A percentile compares a stretch with the other conserved stretches of the same genome.
Conservation (phyloP, 2,113 vertebrate genomes). For the Orycteropus afer region DNA sequence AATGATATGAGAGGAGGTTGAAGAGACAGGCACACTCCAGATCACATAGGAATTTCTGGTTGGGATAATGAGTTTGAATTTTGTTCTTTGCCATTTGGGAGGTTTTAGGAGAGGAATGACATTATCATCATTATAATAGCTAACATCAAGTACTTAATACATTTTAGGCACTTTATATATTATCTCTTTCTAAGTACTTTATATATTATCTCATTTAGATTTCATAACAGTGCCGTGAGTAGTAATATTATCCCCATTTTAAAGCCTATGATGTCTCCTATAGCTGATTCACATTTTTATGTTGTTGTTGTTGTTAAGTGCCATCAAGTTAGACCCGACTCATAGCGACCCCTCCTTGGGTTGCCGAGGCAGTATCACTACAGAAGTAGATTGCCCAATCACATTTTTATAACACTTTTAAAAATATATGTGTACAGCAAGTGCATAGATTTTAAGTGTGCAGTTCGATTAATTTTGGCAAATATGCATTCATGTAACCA, state of each 20-base stretch:
- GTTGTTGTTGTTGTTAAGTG: not conserved
- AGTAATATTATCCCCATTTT: not conserved
- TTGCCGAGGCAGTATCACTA: too few species aligned
- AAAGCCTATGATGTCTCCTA: not conserved
- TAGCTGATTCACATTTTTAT: constrained; percentile 31
- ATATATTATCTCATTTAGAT: not conserved
- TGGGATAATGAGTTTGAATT: not conserved
- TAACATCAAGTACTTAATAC: not conserved
- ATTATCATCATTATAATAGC: not conserved
- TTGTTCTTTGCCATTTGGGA: not conserved
- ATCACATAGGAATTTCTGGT: not conserved
- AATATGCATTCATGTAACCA: not conserved
- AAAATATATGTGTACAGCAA: not conserved
- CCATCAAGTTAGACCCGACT: too few species aligned
- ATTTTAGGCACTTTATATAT: not conserved
- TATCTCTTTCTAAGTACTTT: not conserved
- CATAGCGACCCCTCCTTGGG: too few species aligned
- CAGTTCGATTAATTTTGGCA: constrained; percentile 13
- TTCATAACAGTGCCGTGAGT: not conserved
- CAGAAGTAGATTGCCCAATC: too few species aligned
- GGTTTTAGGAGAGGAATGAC: not conserved
- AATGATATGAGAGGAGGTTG: not conserved
- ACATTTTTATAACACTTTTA: not conserved
- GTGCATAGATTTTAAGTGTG: constrained; percentile 10
- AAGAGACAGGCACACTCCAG: not conserved